Conservation (phyloP, 2,888 invertebrate genomes). For the Sarcophaga caerulescens region DNA sequence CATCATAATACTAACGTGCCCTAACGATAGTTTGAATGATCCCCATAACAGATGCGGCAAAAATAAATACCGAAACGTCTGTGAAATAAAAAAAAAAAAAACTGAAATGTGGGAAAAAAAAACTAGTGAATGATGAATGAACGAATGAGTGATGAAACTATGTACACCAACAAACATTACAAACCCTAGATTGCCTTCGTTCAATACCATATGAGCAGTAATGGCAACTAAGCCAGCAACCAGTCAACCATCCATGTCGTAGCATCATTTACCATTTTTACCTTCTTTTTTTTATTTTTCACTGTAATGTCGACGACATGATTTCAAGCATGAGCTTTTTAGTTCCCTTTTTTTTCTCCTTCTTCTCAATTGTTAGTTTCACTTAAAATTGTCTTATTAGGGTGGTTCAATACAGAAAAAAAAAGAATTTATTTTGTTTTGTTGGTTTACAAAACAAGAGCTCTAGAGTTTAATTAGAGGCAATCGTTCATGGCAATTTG, state of each 20-base stretch:
- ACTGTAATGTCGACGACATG: constrained; percentile 36
- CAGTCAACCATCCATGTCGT: constrained; percentile 31
- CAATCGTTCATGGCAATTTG: too few relatives aligned
- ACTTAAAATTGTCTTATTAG: too few relatives aligned
- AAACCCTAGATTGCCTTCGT: constrained; percentile 32
- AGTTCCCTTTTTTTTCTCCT: background rate
- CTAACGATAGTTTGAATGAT: constrained; percentile 64
- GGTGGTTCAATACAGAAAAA: too few relatives aligned
- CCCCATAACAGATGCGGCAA: constrained; percentile 59
- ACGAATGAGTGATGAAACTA: background rate
- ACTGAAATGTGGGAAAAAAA: background rate
- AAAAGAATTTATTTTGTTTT: too few relatives aligned
- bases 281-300: background rate
- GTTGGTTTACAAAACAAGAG: too few relatives aligned
- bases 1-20: constrained; percentile 57
- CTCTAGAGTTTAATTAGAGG: too few relatives aligned
- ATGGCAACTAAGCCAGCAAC: background rate
- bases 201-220: background rate
- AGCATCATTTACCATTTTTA: constrained; percentile 40
- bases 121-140: too few relatives aligned
- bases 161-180: constrained; percentile 40
- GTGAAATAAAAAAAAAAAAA: background rate
- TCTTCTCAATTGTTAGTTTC: background rate
- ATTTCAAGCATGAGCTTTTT: constrained; percentile 37
- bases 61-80: constrained; percentile 36